phyloP scores from a whole-genome alignment of 1,140 invertebrate genomes.

The Solenopsis invicta region DNA sequence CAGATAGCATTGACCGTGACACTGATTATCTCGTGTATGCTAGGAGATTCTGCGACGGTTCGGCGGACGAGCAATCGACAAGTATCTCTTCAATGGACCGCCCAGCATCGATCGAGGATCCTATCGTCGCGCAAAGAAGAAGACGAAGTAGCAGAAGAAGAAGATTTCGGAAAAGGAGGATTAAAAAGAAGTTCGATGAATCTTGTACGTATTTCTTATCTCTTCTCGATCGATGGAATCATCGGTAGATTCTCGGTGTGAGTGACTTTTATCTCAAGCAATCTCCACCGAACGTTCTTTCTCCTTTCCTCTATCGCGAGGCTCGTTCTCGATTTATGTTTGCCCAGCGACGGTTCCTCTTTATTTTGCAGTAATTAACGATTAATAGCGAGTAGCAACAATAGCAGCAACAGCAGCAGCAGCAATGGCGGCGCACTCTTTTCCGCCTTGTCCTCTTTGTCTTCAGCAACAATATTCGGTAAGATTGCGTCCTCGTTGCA shows the following conservation, averaged over 20 bases:
- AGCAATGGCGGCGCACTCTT: slow-evolving; percentile 75
- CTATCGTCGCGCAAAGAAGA: slow-evolving; percentile 44
- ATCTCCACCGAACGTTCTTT: not conserved
- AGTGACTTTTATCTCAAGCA: not conserved
- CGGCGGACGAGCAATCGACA: slow-evolving; percentile 5
- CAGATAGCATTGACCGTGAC: not conserved
- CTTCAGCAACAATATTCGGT: slow-evolving; percentile 10
- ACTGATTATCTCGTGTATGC: slow-evolving; percentile 39
- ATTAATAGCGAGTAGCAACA: slow-evolving; percentile 60
- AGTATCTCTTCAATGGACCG: slow-evolving; percentile 16
- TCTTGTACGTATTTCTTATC: slow-evolving; percentile 36
- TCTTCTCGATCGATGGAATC: slow-evolving; percentile 29
- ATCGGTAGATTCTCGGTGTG: not conserved
- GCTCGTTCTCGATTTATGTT: slow-evolving; percentile 1
- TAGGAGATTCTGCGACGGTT: slow-evolving; percentile 9
- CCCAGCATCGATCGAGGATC: slow-evolving; percentile 36
- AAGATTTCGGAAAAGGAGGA: slow-evolving; percentile 35
- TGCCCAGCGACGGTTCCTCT: not conserved
- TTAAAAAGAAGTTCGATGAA: slow-evolving; percentile 57
- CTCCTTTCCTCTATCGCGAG: not conserved
- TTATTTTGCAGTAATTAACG: slow-evolving; percentile 49
- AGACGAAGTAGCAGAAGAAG: slow-evolving; percentile 30
- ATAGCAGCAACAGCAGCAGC: slow-evolving; percentile 76
- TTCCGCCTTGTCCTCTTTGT: not conserved
- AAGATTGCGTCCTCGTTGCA: not conserved